Conservation (phyloP, 2,797 vertebrate genomes). For the Alca torda region DNA sequence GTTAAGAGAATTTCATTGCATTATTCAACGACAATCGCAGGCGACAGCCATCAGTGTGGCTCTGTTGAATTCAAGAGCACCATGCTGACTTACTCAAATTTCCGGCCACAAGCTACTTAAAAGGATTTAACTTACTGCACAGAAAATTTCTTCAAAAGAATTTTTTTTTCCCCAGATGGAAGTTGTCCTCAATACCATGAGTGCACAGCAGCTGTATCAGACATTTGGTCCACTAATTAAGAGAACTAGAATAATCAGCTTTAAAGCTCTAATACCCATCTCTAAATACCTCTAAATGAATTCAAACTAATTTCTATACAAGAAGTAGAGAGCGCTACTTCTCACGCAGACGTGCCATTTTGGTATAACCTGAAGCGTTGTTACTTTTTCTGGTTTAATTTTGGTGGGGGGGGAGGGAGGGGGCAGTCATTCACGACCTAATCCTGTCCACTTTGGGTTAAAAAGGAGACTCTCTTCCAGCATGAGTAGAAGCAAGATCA, state of each 20-base stretch:
- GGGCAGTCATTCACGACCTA: background rate
- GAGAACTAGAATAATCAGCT: conserved; percentile 38
- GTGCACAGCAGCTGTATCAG: conserved; percentile 29
- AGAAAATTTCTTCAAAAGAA: background rate
- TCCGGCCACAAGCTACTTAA: background rate
- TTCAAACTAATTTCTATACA: background rate
- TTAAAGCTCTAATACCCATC: conserved; percentile 23
- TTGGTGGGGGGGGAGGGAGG: fast-evolving
- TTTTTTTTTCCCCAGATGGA: background rate
- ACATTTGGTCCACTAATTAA: conserved; percentile 50
- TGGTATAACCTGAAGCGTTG: background rate
- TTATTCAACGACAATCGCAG: background rate
- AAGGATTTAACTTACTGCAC: background rate
- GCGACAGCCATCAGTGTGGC: background rate
- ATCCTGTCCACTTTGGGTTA: background rate
- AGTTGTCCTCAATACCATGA: conserved; percentile 14
- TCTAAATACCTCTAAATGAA: conserved; percentile 36
- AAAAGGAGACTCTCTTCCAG: background rate
- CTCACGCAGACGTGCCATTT: background rate
- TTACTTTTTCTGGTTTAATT: background rate
- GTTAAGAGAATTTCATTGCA: background rate
- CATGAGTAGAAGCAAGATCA: background rate
- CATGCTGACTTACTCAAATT: background rate
- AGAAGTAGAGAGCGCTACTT: background rate
- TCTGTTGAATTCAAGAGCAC: conserved; percentile 6